Conservation (phyloP, 2,797 vertebrate genomes). For the Sebastolobus altivelis region DNA sequence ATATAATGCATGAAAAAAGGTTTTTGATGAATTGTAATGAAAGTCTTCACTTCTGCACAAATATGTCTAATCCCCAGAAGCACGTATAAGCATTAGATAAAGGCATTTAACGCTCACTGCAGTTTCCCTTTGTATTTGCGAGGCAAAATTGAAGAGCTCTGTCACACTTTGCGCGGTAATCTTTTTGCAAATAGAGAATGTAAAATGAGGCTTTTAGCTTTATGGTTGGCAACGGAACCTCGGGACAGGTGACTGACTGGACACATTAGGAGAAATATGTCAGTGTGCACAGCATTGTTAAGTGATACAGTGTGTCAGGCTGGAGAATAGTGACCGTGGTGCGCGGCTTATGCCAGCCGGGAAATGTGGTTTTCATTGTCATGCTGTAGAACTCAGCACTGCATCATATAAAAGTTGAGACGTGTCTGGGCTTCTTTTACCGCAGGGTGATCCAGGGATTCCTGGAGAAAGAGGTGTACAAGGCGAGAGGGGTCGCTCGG, state of each 20-base stretch:
- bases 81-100: constrained; percentile 67
- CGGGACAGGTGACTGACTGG: constrained; percentile 52
- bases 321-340: constrained; percentile 17
- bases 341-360: constrained; percentile 3
- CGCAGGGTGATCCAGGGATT: constrained; percentile 96
- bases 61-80: constrained; percentile 74
- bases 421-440: constrained; percentile 13
- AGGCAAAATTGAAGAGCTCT: constrained; percentile 58
- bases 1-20: constrained; percentile 36
- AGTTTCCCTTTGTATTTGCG: constrained; percentile 66
- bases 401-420: constrained; percentile 4
- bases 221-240: constrained; percentile 42
- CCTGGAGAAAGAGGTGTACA: constrained; percentile 95
- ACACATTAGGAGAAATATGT: constrained; percentile 50
- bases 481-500: constrained; percentile 92
- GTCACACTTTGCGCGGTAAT: constrained; percentile 67
- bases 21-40: constrained; percentile 70
- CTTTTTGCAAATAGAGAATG: constrained; percentile 59
- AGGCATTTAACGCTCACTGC: constrained; percentile 64
- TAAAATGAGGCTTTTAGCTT: constrained; percentile 57
- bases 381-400: not conserved
- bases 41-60: constrained; percentile 65
- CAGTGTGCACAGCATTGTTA: constrained; percentile 40
- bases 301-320: constrained; percentile 18
- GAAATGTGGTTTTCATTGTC: constrained; percentile 14